phyloP scores from a whole-genome alignment of 2,113 vertebrate genomes.

The Neopipo cinnamomea region DNA sequence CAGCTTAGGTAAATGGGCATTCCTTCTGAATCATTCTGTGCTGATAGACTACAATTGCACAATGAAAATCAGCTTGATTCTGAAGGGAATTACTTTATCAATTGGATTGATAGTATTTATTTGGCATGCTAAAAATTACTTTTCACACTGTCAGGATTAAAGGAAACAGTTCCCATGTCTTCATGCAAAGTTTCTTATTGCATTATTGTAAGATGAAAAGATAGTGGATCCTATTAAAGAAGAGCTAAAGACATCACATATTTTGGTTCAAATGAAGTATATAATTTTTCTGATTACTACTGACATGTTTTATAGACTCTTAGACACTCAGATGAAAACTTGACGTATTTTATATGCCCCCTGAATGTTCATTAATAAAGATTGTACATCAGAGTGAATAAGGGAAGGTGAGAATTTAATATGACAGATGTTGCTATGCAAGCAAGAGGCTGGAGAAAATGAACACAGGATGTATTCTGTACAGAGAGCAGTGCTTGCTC shows the following conservation, averaged over 20 bases:
- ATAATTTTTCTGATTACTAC: not conserved
- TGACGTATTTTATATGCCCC: not conserved
- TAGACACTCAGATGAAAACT: not conserved
- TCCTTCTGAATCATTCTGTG: not conserved
- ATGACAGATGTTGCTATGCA: not conserved
- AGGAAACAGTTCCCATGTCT: not conserved
- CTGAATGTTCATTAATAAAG: conserved; percentile 25
- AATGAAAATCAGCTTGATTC: not conserved
- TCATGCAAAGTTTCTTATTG: not conserved
- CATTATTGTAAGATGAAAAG: not conserved
- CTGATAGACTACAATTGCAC: not conserved
- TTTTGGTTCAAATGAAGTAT: not conserved
- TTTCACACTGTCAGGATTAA: not conserved
- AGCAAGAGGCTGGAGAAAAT: not conserved
- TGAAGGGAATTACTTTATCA: not conserved
- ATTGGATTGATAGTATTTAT: not conserved
- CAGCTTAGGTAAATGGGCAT: not conserved
- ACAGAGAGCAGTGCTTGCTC: not conserved
- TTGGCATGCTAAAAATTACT: not conserved
- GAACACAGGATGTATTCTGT: not conserved
- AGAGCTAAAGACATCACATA: not conserved
- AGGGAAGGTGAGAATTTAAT: not conserved
- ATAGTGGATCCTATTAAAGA: not conserved
- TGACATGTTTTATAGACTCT: not conserved
- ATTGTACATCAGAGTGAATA: not conserved